Evolutionary conservation across 2,113 vertebrate genomes (phyloP).

Genomic region (Marmota monax): DNA sequence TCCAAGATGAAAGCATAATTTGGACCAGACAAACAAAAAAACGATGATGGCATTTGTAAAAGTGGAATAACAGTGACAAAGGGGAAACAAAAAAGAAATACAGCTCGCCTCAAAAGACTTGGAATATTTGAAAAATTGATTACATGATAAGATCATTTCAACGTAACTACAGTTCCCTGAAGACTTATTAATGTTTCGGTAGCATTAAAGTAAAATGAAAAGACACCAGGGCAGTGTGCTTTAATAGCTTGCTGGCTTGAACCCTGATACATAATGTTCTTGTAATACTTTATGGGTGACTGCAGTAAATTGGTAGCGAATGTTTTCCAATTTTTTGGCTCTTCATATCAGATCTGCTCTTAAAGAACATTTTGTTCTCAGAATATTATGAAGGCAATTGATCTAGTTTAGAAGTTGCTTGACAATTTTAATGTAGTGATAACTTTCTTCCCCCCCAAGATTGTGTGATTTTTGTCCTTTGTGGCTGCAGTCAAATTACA

Average conservation of each 20-base stretch:
- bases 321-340: conserved; percentile 90
- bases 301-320: conserved; percentile 90
- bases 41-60: conserved; percentile 80
- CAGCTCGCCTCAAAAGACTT: conserved; percentile 79
- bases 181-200: conserved; percentile 87
- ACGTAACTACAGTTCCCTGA: conserved; percentile 84
- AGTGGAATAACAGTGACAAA: conserved; percentile 71
- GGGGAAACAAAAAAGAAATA: conserved; percentile 79
- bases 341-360: conserved; percentile 87
- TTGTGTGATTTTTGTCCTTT: conserved; percentile 67
- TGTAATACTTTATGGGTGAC: conserved; percentile 91
- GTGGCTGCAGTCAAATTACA: conserved; percentile 70
- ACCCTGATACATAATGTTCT: conserved; percentile 91
- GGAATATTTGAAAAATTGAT: conserved; percentile 85
- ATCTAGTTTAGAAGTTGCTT: conserved; percentile 85
- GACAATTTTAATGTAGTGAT: conserved; percentile 78
- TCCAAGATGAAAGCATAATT: conserved; percentile 83
- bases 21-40: conserved; percentile 82
- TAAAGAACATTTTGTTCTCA: conserved; percentile 90
- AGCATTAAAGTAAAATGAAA: conserved; percentile 84
- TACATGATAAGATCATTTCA: conserved; percentile 86
- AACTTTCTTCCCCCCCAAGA: conserved; percentile 48
- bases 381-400: conserved; percentile 87
- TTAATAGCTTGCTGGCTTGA: conserved; percentile 91
- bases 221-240: conserved; percentile 85